Conservation (phyloP, 2,888 invertebrate species). For the Carterocephalus palaemon region DNA sequence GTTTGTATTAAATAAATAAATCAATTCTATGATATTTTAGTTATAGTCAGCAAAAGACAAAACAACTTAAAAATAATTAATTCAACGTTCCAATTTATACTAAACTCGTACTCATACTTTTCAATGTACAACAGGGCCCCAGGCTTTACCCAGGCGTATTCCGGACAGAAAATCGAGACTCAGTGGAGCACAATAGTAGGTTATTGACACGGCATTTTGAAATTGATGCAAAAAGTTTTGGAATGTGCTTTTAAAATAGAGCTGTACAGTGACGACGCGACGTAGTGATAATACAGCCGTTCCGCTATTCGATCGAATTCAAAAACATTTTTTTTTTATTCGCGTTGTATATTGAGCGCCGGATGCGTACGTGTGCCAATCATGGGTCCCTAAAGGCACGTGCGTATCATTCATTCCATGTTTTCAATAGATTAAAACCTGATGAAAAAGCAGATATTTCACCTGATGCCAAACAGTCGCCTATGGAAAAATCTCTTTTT, state of each 20-base stretch:
- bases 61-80: too few relatives aligned
- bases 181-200: conserved; percentile 5
- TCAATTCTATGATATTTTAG: not conserved
- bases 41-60: not conserved
- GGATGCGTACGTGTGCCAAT: not conserved
- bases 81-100: too few relatives aligned
- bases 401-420: too few relatives aligned
- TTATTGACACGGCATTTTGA: conserved; percentile 13
- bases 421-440: too few relatives aligned
- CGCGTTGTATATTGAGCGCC: not conserved
- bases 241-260: conserved; percentile 24
- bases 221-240: conserved; percentile 20
- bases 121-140: too few relatives aligned
- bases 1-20: not conserved
- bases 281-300: conserved; percentile 8
- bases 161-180: too few relatives aligned
- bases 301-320: not conserved
- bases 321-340: conserved; percentile 10
- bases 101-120: too few relatives aligned
- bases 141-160: too few relatives aligned
- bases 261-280: conserved; percentile 21
- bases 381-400: not conserved
- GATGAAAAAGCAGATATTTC: too few relatives aligned
- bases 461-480: too few relatives aligned
- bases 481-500: too few relatives aligned